Evolutionary conservation across 2,797 vertebrate genomes (phyloP), one percentile per base, ranked within the genome.

Genomic region (Onychomys torridus): DNA sequence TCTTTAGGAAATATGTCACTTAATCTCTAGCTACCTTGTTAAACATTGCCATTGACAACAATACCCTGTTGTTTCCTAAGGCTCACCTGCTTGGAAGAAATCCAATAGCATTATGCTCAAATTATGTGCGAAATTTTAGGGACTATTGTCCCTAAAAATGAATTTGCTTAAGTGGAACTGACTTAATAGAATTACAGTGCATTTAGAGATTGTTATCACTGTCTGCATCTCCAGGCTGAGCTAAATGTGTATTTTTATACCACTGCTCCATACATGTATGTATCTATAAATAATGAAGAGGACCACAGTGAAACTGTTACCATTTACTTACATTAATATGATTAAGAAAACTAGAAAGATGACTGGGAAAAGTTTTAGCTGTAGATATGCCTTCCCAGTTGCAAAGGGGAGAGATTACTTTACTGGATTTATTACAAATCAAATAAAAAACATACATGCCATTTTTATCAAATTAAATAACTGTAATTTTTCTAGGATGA

Each of bases 1-100:
- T 96, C 71, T 96, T 97, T 95, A 14, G 86, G 96, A 57, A 98
- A 92, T 93, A 78, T 6, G 55, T n/a, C 97, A 65, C 79, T 73
- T 86, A 85, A 73, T 82, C 57, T 67, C 69, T 87, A 90, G 13
- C 10, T 0, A 0, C 85, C 97, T 73, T 85, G 69, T 79, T 97
- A 76, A 91, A 82, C 34, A 46, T 13, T 91, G 21, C 81, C 73
- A 63, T 78, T 88, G 83, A 52, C 69, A 91, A 83, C 40, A 95
- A 63, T 65, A n/a, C 17, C 5, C 79, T 23, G 5, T 76, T 83
- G 32, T 82, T 55, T 76, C 29, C 52, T 93, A 63, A 92, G 63
- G 95, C 79, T 81, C 90, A 84, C 81, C 43, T 78, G 11, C 97
- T 93, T 52, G 0, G 82, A 90, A 91, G 61, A 83, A 93, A 89